Base-by-base conservation (phyloP, 2,888 invertebrate species). In the Ophion slaviceki region DNA sequence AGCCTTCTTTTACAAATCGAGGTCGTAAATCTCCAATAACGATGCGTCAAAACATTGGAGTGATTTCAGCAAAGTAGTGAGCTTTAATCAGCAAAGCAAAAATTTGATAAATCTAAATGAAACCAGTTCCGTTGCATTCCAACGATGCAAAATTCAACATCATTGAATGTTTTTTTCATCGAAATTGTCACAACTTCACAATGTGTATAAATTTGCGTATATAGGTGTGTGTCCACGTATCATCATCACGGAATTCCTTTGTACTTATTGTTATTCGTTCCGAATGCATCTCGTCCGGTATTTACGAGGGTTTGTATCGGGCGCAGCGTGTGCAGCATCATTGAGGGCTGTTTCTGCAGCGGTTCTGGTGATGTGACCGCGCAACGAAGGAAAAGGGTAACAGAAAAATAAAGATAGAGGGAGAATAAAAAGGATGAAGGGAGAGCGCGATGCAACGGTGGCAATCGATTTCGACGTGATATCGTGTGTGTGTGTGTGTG, bases 401-500 rank as follows among this genome's bases (percentile, higher is more conserved):
- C 10, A 40, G 59, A 45, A 57, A 59, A 45, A 24, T 40, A 68
- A n/a, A 32, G 17, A 66, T 7, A 36, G 24, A 2, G 47, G 47
- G 80, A 24, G 64, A 10, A 32, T 14, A 62, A 32, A 2, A 24
- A 24, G 2, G 24, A 24, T 24, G 24, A 24, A 24, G 24, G 24
- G 47, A 64, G 64, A 32, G 45, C 14, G 78, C 36, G 74, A 20
- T 75, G 67, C 77, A 87, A 76, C 86, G 86, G 87, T 87, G 80
- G 88, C 89, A 89, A 91, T 90, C 90, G 89, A 90, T 91, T 91
- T 88, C 88, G 84, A 88, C 87, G 90, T 90, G 83, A 85, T 90
- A 90, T 89, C 24, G 24, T 2, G 24, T 2, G 24, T 2, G 24
- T 24, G 24, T 24, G 24, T 24, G 24, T 24, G 24, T 24, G 24